Evolutionary conservation across 2,888 invertebrate genomes (phyloP).

Genomic region (Drosophila niveifrons): DNA sequence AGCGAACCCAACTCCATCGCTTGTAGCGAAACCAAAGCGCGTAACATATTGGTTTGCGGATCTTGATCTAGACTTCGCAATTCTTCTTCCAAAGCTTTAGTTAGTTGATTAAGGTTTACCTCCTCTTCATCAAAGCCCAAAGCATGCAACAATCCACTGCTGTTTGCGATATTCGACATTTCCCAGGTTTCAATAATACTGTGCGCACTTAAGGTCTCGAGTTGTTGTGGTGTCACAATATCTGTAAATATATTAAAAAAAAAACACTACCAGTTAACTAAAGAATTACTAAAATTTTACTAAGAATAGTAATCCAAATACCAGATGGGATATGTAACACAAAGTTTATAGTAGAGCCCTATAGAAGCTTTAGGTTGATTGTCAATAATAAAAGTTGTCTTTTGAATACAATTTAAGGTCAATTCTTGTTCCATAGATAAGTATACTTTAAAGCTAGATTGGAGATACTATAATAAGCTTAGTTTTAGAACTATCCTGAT

Average conservation of each 20-base stretch:
- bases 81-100: constrained; percentile 90
- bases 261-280: constrained; percentile 3
- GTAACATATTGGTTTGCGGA: constrained; percentile 78
- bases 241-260: constrained; percentile 47
- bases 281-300: background rate
- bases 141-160: constrained; percentile 88
- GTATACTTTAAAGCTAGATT: background rate
- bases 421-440: background rate
- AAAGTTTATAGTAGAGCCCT: constrained; percentile 14
- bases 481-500: too few species aligned
- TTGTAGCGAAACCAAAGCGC: constrained; percentile 89
- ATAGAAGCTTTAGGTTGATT: background rate
- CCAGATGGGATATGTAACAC: constrained; percentile 46
- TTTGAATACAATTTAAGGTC: background rate
- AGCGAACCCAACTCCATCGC: constrained; percentile 89
- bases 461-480: too few species aligned
- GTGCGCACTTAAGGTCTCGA: constrained; percentile 85
- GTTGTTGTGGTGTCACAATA: constrained; percentile 77
- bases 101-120: constrained; percentile 88
- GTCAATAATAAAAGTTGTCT: background rate
- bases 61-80: constrained; percentile 85
- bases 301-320: constrained; percentile 61
- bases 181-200: constrained; percentile 91
- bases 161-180: constrained; percentile 88
- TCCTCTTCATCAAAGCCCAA: constrained; percentile 88